Evolutionary conservation across 2,888 invertebrate species (phyloP).

Genomic region (Epirrita christyi): DNA sequence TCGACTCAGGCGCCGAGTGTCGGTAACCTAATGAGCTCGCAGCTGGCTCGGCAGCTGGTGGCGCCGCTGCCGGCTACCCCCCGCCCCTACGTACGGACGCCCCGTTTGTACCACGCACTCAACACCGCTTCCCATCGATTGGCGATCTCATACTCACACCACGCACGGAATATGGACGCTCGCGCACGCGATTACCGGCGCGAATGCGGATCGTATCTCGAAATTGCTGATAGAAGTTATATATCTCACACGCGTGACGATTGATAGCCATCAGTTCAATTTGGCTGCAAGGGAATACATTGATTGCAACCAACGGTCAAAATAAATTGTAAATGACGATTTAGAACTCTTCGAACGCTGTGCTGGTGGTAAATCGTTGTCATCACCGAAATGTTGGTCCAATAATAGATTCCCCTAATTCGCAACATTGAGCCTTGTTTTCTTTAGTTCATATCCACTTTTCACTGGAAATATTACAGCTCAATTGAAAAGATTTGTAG

Average conservation of each 20-base stretch:
- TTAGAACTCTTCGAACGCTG: too few relatives aligned
- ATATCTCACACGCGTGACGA: background rate
- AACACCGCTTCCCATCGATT: conserved; percentile 78
- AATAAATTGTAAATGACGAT: too few relatives aligned
- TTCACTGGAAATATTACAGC: too few relatives aligned
- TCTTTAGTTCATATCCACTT: too few relatives aligned
- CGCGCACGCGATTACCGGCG: conserved; percentile 37
- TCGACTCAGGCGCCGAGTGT: conserved; percentile 62
- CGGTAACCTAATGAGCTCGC: conserved; percentile 83
- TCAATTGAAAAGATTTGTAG: too few relatives aligned
- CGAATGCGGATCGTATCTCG: conserved; percentile 16
- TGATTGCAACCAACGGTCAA: too few relatives aligned
- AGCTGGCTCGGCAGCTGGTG: conserved; percentile 85
- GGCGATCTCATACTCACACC: conserved; percentile 52
- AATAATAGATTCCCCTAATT: too few relatives aligned
- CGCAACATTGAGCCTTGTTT: too few relatives aligned
- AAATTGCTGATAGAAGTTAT: too few relatives aligned
- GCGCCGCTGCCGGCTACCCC: conserved; percentile 83
- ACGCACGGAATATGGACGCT: conserved; percentile 24
- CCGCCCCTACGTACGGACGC: conserved; percentile 82
- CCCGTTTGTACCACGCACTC: conserved; percentile 84
- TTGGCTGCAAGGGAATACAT: too few relatives aligned
- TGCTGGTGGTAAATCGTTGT: too few relatives aligned
- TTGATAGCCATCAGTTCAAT: background rate
- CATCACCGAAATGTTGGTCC: too few relatives aligned